Conservation (phyloP, 37 sponge, comb jelly and placozoan species). For the Ephydatia muelleri region DNA sequence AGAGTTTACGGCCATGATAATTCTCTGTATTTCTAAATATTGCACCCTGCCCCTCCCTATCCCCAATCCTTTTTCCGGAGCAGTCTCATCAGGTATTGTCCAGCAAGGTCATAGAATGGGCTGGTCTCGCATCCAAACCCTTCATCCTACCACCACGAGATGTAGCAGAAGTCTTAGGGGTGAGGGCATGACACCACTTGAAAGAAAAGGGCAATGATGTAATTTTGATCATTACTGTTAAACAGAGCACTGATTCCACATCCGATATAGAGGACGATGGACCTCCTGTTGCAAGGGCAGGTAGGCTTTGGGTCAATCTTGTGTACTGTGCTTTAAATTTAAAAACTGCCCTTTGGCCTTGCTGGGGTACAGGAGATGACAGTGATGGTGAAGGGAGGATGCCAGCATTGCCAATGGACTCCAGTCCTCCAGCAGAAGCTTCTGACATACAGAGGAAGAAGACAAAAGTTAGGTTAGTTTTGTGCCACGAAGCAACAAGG, state of each 20-base stretch:
- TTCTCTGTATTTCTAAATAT: too few relatives aligned
- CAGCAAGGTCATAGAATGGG: slow-evolving; percentile 42
- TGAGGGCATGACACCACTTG: background rate
- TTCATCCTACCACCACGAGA: slow-evolving; percentile 36
- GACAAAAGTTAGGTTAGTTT: background rate
- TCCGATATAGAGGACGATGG: background rate
- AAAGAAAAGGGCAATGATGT: background rate
- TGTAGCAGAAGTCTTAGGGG: background rate
- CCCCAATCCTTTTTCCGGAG: background rate
- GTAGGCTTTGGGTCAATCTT: too few relatives aligned
- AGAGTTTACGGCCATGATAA: too few relatives aligned
- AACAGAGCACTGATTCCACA: background rate
- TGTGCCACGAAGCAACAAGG: too few relatives aligned
- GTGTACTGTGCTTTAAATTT: too few relatives aligned
- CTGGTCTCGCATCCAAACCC: slow-evolving; percentile 23
- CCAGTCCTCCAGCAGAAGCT: background rate
- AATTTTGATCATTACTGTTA: background rate
- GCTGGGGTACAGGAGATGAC: background rate
- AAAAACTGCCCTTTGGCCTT: too few relatives aligned
- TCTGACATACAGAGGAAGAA: background rate
- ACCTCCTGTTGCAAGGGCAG: slow-evolving; percentile 3
- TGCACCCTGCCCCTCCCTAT: too few relatives aligned
- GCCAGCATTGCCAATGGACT: background rate
- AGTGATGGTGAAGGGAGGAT: background rate
- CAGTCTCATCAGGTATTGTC: slow-evolving; percentile 61